Base-by-base conservation (phyloP, 2,113 vertebrate genomes). In the Hydrolagus affinis region DNA sequence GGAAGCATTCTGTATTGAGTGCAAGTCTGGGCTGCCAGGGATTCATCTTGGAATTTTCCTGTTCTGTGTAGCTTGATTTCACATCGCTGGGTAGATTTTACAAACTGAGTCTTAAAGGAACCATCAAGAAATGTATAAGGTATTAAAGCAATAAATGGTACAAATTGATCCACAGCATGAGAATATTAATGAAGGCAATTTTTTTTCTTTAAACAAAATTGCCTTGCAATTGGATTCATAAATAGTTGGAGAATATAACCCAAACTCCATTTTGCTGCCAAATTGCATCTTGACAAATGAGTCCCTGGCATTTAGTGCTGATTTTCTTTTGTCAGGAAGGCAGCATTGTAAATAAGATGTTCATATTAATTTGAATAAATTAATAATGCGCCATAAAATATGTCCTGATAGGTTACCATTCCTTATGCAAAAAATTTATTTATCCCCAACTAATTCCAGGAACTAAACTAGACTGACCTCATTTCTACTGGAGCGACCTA, bases 361-460 rank as follows among this genome's bases (percentile, higher is more conserved):
- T 21, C 32, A 57, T 44, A 75, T 75, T 75, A 75, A 75, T 15
- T 30, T 75, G 32, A 75, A 75, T 75, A 75, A 56, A 75, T 75
- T 30, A 74, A 74, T 44, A 74, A 74, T 74, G 4, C 32, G 56
- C 56, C 73, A 21, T 56, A 75, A 75, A 57, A 75, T 75, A 19
- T 56, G 56, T 75, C 32, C 32, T 56, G 30, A 75, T 19, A 57
- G 73, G 19, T 44, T 56, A 30, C 8, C 21, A 19, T 56, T 75
- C 56, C 30, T 19, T 44, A 56, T 56, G 32, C 73, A 75, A 44
- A 75, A 44, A 44, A 19, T 19, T 75, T 30, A 75, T 75, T 75
- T 75, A 56, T 75, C 32, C 19, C 73, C 11, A 17, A 75, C 17
- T 56, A 75, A 75, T 75, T 75, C 73, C 56, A 44, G 32, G 73